These are phyloP conservation scores for Tachyglossus aculeatus DNA, from an alignment of 2,797 vertebrate genomes.

Conservation along the genomic window DNA sequence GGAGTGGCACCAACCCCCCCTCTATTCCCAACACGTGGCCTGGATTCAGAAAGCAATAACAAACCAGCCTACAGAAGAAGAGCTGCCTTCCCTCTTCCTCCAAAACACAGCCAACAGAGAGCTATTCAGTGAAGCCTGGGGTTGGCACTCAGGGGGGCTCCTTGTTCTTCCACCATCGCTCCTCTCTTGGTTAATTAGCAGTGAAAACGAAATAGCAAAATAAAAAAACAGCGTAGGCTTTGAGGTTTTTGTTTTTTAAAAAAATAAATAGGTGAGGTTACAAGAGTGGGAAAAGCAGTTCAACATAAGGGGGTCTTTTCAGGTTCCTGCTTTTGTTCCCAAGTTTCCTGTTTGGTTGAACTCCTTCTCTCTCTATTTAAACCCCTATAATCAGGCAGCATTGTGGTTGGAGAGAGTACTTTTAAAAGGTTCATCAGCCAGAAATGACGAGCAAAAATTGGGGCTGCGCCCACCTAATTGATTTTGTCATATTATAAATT, in stretches of 20 bases:
- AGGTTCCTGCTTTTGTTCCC: constrained; percentile 68
- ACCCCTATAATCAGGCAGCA: constrained; percentile 67
- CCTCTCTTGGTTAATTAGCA: constrained; percentile 76
- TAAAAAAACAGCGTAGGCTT: constrained; percentile 60
- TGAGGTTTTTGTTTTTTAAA: constrained; percentile 61
- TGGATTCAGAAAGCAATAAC: no score
- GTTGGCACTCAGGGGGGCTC: not conserved
- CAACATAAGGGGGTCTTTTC: constrained; percentile 67
- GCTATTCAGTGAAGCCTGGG: not conserved
- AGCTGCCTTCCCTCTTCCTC: no score
- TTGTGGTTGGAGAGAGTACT: constrained; percentile 63
- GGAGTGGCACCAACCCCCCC: no score
- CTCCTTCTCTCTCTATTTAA: constrained; percentile 64
- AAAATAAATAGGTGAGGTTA: constrained; percentile 56
- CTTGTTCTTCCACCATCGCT: constrained; percentile 52
- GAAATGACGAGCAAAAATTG: constrained; percentile 60
- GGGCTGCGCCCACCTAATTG: constrained; percentile 74
- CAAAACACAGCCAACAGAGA: no score
- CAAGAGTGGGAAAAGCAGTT: constrained; percentile 57
- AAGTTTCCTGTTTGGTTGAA: constrained; percentile 57
- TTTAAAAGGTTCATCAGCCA: constrained; percentile 69
- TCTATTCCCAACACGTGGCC: no score
- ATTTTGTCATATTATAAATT: constrained; percentile 74
- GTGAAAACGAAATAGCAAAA: constrained; percentile 66
- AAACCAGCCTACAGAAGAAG: no score